These are phyloP conservation scores for Amphiura filiformis DNA, from an alignment of 35 echinoderm and acorn worm species.

Conservation along the genomic window DNA sequence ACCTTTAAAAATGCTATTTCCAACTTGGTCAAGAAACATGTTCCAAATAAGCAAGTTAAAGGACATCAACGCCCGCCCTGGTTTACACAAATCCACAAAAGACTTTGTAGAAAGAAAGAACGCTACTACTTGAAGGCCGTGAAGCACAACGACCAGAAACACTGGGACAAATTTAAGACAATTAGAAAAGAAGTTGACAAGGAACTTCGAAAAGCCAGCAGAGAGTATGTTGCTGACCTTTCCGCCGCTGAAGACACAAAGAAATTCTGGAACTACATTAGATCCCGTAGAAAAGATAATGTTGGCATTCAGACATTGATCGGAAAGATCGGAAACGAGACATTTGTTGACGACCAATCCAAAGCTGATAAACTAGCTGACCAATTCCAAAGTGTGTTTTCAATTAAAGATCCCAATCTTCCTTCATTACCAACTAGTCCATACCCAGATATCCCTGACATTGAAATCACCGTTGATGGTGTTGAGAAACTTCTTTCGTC, in stretches of 20 bases:
- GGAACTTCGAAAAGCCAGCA: neutral
- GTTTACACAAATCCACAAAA: neutral
- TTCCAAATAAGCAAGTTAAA: conserved; percentile 12
- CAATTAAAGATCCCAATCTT: neutral
- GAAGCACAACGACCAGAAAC: neutral
- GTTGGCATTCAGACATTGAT: conserved; percentile 13
- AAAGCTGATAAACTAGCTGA: neutral
- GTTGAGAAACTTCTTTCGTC: conserved; percentile 19
- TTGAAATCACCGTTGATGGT: neutral
- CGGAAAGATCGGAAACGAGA: neutral
- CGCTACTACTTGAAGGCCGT: neutral
- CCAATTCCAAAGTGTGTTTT: conserved; percentile 9
- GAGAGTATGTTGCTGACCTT: neutral
- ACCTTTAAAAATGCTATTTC: neutral
- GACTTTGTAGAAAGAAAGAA: neutral
- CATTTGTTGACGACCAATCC: neutral
- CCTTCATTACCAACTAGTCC: neutral
- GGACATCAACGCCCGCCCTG: conserved; percentile 5
- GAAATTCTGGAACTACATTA: conserved; percentile 23
- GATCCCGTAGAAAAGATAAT: conserved; percentile 10
- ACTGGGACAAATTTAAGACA: conserved; percentile 6
- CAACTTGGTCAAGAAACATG: conserved; percentile 13
- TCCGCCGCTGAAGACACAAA: conserved; percentile 1
- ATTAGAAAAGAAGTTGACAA: neutral
- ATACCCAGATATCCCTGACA: neutral